Percentiles rank a stretch among this genome's conserved stretches.
Evolutionary conservation across 2,888 invertebrate genomes (phyloP).

Genomic region (Bombylius discolor): DNA sequence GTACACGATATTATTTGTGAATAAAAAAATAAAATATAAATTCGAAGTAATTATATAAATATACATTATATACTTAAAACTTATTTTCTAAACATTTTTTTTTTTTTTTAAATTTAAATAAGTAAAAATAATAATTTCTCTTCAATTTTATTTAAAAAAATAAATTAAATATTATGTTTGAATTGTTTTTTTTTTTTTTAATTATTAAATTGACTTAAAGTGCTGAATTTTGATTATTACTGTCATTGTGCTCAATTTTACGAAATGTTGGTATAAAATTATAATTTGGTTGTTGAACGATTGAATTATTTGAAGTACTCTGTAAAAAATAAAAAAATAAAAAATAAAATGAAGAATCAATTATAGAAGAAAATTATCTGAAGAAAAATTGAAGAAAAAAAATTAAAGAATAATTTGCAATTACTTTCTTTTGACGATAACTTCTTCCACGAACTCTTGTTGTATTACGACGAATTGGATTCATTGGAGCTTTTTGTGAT

Average conservation of each 20-base stretch:
- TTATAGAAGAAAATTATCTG: not conserved
- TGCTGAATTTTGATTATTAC: conserved; percentile 15
- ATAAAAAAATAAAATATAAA: too few relatives aligned
- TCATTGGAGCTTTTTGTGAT: conserved; percentile 39
- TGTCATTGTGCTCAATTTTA: conserved; percentile 32
- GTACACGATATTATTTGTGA: too few relatives aligned
- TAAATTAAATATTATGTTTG: too few relatives aligned
- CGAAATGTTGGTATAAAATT: conserved; percentile 31
- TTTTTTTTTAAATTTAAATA: too few relatives aligned
- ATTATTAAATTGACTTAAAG: conserved; percentile 9
- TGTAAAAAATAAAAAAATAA: too few relatives aligned
- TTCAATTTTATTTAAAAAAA: too few relatives aligned
- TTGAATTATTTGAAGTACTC: conserved; percentile 35
- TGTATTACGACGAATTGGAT: conserved; percentile 44
- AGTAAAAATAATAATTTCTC: too few relatives aligned
- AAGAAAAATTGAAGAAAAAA: not conserved
- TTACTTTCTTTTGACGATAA: conserved; percentile 35
- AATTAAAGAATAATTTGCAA: not conserved
- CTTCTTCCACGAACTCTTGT: conserved; percentile 39
- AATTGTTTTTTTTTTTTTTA: too few relatives aligned
- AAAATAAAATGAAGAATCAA: conserved; percentile 1
- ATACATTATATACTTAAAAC: too few relatives aligned
- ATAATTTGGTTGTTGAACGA: conserved; percentile 27
- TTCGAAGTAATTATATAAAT: too few relatives aligned
- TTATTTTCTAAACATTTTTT: too few relatives aligned